phyloP scores from a whole-genome alignment of 2,888 invertebrate genomes.

The Pristionchus fissidentatus region DNA sequence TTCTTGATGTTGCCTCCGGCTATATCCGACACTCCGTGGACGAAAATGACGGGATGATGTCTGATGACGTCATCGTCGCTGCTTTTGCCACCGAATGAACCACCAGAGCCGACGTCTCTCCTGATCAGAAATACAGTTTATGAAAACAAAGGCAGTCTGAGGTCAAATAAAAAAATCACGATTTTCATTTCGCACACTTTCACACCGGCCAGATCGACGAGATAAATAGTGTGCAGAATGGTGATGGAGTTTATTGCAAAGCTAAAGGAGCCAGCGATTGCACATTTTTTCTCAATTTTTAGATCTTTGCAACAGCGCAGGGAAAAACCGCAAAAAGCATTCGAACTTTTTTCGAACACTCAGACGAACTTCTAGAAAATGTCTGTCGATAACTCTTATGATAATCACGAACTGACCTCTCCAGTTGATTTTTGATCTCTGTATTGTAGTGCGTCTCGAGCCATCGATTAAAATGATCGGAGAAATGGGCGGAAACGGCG shows the following conservation, averaged over 20 bases:
- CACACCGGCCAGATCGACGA: no score
- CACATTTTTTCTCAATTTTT: background rate
- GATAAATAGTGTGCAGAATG: no score
- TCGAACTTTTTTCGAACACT: background rate
- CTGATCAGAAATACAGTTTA: conserved; percentile 51
- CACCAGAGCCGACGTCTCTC: conserved; percentile 66
- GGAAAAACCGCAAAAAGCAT: background rate
- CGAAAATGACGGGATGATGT: conserved; percentile 72
- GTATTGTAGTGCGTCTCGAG: conserved; percentile 61
- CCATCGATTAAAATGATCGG: conserved; percentile 61
- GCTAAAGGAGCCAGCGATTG: background rate
- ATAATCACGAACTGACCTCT: conserved; percentile 53
- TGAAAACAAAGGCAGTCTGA: no score
- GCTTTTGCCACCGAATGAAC: conserved; percentile 72
- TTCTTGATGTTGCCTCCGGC: conserved; percentile 71
- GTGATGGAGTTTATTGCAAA: no score
- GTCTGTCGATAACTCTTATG: no score
- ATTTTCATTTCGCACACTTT: no score
- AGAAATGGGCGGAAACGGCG: background rate
- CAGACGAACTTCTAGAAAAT: background rate
- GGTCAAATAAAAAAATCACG: no score
- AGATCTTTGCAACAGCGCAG: background rate
- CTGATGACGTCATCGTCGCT: conserved; percentile 59
- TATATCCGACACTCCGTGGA: conserved; percentile 73
- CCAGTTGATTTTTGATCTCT: conserved; percentile 60